phyloP scores from a whole-genome alignment of 2,113 vertebrate species.

The Canis aureus region DNA sequence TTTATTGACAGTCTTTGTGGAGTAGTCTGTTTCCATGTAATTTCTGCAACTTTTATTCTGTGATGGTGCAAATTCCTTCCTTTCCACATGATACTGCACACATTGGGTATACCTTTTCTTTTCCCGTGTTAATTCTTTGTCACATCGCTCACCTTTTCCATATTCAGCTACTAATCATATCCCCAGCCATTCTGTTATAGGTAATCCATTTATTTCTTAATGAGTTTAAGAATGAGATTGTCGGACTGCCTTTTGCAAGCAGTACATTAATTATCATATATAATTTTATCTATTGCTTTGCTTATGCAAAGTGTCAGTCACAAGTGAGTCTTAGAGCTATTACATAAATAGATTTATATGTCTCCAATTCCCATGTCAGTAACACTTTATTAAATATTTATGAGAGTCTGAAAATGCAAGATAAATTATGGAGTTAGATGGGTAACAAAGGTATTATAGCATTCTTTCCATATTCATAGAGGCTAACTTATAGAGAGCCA shows the following conservation, averaged over 20 bases:
- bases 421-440: conserved; percentile 17
- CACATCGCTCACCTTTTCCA: background rate
- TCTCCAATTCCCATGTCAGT: background rate
- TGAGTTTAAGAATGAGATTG: background rate
- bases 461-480: conserved; percentile 13
- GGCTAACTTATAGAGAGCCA: background rate
- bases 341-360: background rate
- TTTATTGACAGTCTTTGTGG: background rate
- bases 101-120: background rate
- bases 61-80: background rate
- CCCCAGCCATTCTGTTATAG: background rate
- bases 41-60: background rate
- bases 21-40: background rate
- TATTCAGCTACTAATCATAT: background rate
- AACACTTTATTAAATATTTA: conserved; percentile 33
- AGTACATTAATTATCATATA: background rate
- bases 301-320: conserved; percentile 10
- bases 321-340: conserved; percentile 1
- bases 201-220: background rate
- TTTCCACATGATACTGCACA: background rate
- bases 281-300: conserved; percentile 31
- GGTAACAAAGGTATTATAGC: background rate
- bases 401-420: background rate
- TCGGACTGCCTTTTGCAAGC: background rate
- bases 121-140: background rate